phyloP scores from a whole-genome alignment of 2,113 vertebrate genomes.

The Bambusicola thoracicus region DNA sequence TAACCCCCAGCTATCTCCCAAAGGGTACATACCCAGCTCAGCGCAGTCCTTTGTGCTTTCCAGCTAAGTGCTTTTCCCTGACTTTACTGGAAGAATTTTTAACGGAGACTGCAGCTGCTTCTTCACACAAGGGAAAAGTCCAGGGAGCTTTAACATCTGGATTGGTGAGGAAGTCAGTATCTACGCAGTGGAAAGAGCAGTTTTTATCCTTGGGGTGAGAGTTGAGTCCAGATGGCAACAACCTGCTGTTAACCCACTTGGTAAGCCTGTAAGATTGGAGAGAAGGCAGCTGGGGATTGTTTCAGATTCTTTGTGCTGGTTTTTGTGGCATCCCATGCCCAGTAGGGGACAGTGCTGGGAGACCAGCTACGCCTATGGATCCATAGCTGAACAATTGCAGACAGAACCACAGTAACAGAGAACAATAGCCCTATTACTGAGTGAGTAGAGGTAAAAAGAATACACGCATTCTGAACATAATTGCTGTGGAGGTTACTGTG shows the following conservation, averaged over 20 bases:
- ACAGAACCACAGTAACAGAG: not conserved
- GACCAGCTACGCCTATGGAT: not conserved
- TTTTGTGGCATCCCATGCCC: not conserved
- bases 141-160: not conserved
- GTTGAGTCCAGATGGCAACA: not conserved
- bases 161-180: not conserved
- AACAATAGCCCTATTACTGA: not conserved
- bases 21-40: not conserved
- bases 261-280: not conserved
- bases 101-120: not conserved
- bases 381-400: not conserved
- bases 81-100: not conserved
- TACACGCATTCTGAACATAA: not conserved
- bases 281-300: not conserved
- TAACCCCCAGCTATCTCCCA: not conserved
- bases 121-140: not conserved
- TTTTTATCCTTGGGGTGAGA: not conserved
- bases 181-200: not conserved
- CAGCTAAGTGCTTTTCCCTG: not conserved
- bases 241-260: not conserved
- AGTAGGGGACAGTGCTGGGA: not conserved
- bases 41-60: not conserved
- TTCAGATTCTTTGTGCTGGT: not conserved
- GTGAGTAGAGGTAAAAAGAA: too few species aligned
- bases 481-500: not conserved